Evolutionary conservation across 1,140 invertebrate species (phyloP), one percentile per base, ranked within the genome.

Genomic region (Bombus balteatus): DNA sequence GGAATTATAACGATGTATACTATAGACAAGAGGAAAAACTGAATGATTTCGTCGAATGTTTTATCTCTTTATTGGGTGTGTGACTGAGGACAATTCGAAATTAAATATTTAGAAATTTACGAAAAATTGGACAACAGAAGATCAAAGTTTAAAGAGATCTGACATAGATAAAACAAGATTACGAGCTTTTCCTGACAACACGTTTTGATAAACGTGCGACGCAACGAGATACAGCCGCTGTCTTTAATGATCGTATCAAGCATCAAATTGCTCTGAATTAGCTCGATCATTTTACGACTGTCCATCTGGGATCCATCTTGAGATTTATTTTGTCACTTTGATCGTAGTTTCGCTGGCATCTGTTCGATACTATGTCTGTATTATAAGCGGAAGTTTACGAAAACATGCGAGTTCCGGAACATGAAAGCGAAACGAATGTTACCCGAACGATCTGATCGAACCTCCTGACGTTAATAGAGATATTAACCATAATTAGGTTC

Each of bases 361-460:
- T 37, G 32, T 13, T 37, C 22, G 12, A 28, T 10, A 22, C 4
- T 4, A 9, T 32, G 13, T 57, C 32, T 37, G 47, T 8, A n/a
- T 47, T 10, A 22, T 12, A 22, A 25, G 22, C 18, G 72, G 10
- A 28, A 57, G 13, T 57, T 75, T 53, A 34, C 34, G 34, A n/a
- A n/a, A 32, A 39, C 41, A 15, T 3, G 68, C 25, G 25, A 25
- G 59, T 53, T 57, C 8, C 53, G 25, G 25, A 25, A 34, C 53
- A 76, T 37, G 25, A 77, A 77, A 77, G 28, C 18, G 28, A 12
- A 77, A 78, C 74, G 34, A 39, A n/a, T n/a, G 34, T 76, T 76
- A 15, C 13, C n/a, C 22, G 22, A 32, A 68, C 57, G 2, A 10
- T 62, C 8, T 41, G n/a, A 77, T 25, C 8, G 59, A 78, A 41